Evolutionary conservation across 2,888 invertebrate species (phyloP), one percentile per base, ranked within the genome.

Genomic region (Anarsia innoxiella): DNA sequence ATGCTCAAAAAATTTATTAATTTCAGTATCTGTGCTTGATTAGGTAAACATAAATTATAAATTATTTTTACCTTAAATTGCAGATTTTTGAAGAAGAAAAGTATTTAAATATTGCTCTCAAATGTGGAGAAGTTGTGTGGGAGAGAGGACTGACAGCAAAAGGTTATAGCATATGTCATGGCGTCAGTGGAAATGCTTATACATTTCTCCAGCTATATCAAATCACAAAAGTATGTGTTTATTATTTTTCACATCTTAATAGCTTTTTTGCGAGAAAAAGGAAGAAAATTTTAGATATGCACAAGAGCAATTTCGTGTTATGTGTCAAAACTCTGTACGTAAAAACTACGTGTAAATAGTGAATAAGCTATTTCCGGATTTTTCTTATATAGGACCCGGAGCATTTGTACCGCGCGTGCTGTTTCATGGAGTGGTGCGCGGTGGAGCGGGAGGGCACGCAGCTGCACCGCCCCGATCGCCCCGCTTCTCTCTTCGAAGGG

Each of bases 91-190:
- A 86, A 34, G 90, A 93, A 25, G 79, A 88, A 0, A 86, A 86
- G 51, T 95, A 94, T 68, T 66, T 94, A 42, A 75, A 88, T 50
- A 86, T 88, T 28, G 94, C 94, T 9, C 44, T 88, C 31, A 79
- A 88, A 48, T 91, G 92, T 54, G 93, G 91, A 2, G 92, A 95
- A 35, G 88, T 93, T 8, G 87, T 94, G 41, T 96, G 96, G 96
- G 56, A 88, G 37, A 84, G 94, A 47, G 96, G 96, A 2, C 67
- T 96, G 12, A 76, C 93, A 26, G 88, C 86, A 47, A 96, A 95
- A 77, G 95, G 96, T 4, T 95, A 93, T 65, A 93, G 95, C 41
- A 72, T 96, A 12, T 96, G 96, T 59, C 96, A 96, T 62, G 96
- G 96, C 1, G 91, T 93, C 2, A 87, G 94, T 45, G 96, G 96